A percentile compares a stretch with the other conserved stretches of the same genome.
These are phyloP conservation scores for Myxocyprinus asiaticus DNA, from an alignment of 2,113 vertebrate species.

Conservation along the genomic window DNA sequence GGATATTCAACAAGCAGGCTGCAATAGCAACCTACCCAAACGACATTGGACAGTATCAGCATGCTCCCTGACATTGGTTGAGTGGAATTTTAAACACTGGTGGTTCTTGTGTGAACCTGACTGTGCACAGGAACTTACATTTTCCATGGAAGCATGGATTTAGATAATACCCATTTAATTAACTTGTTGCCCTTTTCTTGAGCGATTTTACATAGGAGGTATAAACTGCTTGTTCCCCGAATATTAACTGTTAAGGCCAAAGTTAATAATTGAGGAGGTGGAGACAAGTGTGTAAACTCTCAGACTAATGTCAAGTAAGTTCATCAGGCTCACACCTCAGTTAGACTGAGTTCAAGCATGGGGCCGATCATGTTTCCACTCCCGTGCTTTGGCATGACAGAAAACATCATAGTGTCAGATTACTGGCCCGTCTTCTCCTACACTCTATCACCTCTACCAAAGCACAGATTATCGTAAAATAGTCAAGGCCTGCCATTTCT, in stretches of 20 bases:
- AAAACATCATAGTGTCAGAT: conserved; percentile 42
- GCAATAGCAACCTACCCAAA: conserved; percentile 11
- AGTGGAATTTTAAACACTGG: background rate
- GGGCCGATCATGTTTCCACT: conserved; percentile 51
- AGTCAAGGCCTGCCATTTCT: conserved; percentile 3
- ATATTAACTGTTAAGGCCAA: too few species aligned
- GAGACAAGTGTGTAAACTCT: conserved; percentile 10
- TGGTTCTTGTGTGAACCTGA: background rate
- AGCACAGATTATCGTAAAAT: background rate
- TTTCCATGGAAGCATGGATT: conserved; percentile 60
- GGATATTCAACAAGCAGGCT: conserved; percentile 19
- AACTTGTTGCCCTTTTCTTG: conserved; percentile 43
- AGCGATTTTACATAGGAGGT: background rate
- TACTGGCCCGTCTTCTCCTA: background rate
- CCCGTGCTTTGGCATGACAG: conserved; percentile 29
- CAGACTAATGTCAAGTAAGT: conserved; percentile 4
- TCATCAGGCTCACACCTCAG: conserved; percentile 8
- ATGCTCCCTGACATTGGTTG: background rate
- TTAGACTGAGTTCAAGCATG: background rate
- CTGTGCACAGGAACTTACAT: background rate
- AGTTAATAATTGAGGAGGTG: background rate
- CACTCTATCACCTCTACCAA: background rate
- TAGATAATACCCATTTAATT: conserved; percentile 66
- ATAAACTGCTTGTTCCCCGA: conserved; percentile 46
- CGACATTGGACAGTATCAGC: background rate